Evolutionary conservation across 1,140 invertebrate genomes (phyloP).

Genomic region (Portunus trituberculatus): DNA sequence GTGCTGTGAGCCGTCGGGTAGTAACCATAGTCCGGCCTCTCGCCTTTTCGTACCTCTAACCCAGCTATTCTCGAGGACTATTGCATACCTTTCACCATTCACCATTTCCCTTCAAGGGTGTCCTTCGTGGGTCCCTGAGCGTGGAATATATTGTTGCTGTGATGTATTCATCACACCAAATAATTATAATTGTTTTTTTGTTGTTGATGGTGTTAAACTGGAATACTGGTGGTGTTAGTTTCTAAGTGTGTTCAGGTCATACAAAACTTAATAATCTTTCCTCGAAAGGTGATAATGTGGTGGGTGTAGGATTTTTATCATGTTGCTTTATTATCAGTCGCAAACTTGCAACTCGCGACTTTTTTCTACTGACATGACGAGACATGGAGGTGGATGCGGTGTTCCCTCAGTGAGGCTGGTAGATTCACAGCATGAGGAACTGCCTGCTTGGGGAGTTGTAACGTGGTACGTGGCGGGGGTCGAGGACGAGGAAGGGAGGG

Average conservation of each 20-base stretch:
- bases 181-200: neutral
- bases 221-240: too few species aligned
- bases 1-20: conserved; percentile 53
- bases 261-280: neutral
- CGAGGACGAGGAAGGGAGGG: conserved; percentile 48
- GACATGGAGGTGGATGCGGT: neutral
- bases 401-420: neutral
- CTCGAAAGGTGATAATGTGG: neutral
- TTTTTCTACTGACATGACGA: neutral
- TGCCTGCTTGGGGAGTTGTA: conserved; percentile 17
- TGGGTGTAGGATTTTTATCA: neutral
- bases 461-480: conserved; percentile 66
- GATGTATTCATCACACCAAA: neutral
- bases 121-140: neutral
- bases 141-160: neutral
- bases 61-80: neutral
- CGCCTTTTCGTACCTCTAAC: neutral
- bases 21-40: conserved; percentile 43
- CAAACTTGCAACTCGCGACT: neutral
- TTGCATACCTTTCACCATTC: neutral
- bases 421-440: neutral
- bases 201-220: neutral
- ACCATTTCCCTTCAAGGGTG: conserved; percentile 38
- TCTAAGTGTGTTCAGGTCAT: neutral
- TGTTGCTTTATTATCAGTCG: neutral